Evolutionary conservation across 2,888 invertebrate species (phyloP).

Genomic region (Germaria angustata): DNA sequence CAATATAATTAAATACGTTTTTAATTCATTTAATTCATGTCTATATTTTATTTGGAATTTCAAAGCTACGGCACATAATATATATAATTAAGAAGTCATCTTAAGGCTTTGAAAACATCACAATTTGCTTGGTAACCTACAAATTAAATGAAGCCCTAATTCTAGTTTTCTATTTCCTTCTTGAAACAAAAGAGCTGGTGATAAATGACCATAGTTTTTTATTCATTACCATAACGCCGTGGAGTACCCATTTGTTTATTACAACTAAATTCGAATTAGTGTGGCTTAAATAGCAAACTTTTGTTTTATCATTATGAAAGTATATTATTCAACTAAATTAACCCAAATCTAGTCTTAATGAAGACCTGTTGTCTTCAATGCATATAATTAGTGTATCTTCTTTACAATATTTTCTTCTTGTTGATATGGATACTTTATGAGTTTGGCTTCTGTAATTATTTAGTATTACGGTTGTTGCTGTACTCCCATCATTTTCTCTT

Average conservation of each 20-base stretch:
- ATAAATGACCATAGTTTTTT: conserved; percentile 4
- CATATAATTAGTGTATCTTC: neutral
- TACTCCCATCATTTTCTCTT: no score
- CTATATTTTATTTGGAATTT: no score
- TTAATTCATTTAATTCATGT: no score
- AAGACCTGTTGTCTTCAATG: neutral
- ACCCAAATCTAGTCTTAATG: neutral
- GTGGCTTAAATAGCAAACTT: no score
- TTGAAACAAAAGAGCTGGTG: neutral
- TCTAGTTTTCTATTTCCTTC: neutral
- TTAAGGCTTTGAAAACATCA: no score
- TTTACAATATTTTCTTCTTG: neutral
- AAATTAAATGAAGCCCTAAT: conserved; percentile 39
- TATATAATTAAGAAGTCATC: no score
- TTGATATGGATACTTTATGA: neutral
- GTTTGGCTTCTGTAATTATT: no score
- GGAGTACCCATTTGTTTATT: no score
- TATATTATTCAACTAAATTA: neutral
- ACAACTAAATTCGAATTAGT: neutral
- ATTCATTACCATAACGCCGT: no score
- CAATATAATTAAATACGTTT: no score
- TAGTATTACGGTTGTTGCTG: no score
- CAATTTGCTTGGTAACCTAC: conserved; percentile 33
- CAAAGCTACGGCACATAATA: no score
- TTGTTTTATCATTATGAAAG: neutral